Base-by-base conservation (phyloP, 1,140 invertebrate species). In the Centruroides vittatus region DNA sequence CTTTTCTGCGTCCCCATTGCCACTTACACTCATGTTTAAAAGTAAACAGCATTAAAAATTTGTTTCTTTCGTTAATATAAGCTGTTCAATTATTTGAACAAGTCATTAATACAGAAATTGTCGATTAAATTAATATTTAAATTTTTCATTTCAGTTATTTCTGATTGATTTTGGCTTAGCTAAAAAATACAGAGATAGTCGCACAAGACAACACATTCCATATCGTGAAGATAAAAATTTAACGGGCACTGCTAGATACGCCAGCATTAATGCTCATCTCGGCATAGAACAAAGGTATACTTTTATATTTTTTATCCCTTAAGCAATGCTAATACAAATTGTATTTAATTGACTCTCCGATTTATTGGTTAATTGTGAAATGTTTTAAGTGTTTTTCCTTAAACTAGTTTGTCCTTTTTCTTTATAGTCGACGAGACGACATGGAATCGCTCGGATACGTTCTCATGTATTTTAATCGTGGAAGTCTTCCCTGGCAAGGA, bases 161-260 rank as follows among this genome's bases (percentile, higher is more conserved):
- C 69, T 84, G 48, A 84, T 84, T 70, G 82, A 84, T 73, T 84
- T 83, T 78, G 83, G 82, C 55, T 71, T 84, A 65, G 81, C 82
- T 13, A 84, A 84, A 57, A 70, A 68, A 57, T 70, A 67, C 59
- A 61, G 64, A 59, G 69, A 70, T 56, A 64, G 54, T 64, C 83
- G 88, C 70, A 86, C 88, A 61, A 81, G 90, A 68, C 74, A 81
- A 63, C 94, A 98, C 78, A 98, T 98, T 76, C 71, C 80, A 2
- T 98, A 97, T 51, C 57, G 80, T 68, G 81, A 82, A 69, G 80
- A 82, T 67, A 82, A 82, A 69, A 81, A 81, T 68, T 72, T 83
- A 52, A 82, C 81, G 23, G 82, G 81, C 46, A 84, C 82, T 36
- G 81, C 81, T 13, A 73, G 82, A 59, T 83, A 83, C 69, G 81